Base-by-base conservation (phyloP, 2,113 vertebrate species). In the Anhinga rufa region DNA sequence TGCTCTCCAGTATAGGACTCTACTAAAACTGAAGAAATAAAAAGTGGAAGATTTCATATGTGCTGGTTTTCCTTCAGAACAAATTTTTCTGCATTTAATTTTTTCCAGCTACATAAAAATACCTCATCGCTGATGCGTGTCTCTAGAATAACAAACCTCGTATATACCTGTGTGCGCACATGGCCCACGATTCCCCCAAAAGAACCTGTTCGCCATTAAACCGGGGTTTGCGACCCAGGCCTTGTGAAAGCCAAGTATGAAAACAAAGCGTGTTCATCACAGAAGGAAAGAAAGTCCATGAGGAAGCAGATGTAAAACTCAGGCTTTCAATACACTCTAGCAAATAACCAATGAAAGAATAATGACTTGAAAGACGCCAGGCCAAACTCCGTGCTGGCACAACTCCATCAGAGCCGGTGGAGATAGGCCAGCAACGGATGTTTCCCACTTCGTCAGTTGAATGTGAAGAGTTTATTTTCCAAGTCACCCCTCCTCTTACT, bases 371-470 rank as follows among this genome's bases (percentile, higher is more conserved):
- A 92, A 80, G 88, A 72, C 3, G 1, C 83, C 0, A 6, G 58
- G 88, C 88, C 74, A 38, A 94, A 16, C 62, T 79, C 74, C 6
- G 4, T 29, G 57, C 81, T 95, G 91, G 92, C 95, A 65, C 62
- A 38, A 3, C 57, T 92, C 96, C 96, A 93, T 57, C 57, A 4
- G 11, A 69, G 64, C 2, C 10, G 2, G 49, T 44, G 90, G 88
- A 88, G 69, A 82, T 46, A 38, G 61, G 88, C 88, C 95, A 94
- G 86, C 88, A 87, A 78, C 2, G 54, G 89, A 88, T 82, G 95
- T 85, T 93, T 34, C 95, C 89, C 86, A 92, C 91, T 95, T 96
- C 40, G 74, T 92, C 93, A 88, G 86, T 28, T 58, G 66, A 42
- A 88, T 17, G 55, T 62, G 78, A 70, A 28, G 74, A 49, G 91